phyloP scores from a whole-genome alignment of 2,113 vertebrate genomes.

The Daboia siamensis region DNA sequence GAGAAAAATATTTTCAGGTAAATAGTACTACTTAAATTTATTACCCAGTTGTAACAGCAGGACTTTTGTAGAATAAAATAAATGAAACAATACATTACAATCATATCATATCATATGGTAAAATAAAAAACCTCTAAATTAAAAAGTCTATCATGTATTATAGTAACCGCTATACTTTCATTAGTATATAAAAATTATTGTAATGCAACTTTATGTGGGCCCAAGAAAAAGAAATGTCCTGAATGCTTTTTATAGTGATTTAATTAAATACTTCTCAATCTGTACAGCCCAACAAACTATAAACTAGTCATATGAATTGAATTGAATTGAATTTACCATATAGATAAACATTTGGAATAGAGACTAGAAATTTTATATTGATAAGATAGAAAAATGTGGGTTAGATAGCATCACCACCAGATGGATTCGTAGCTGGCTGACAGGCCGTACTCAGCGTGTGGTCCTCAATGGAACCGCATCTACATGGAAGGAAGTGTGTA shows the following conservation, averaged over 20 bases:
- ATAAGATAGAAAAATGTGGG: too few relatives aligned
- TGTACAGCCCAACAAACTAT: not conserved
- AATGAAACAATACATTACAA: not conserved
- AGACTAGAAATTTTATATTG: not conserved
- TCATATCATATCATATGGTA: not conserved
- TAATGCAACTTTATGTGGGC: not conserved
- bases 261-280: not conserved
- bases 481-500: too few relatives aligned
- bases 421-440: too few relatives aligned
- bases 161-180: not conserved
- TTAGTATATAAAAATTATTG: not conserved
- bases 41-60: not conserved
- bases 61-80: not conserved
- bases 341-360: not conserved
- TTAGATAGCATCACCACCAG: too few relatives aligned
- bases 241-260: not conserved
- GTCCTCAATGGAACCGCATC: too few relatives aligned
- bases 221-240: not conserved
- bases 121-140: not conserved
- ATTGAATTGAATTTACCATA: not conserved
- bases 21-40: not conserved
- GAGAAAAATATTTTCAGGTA: not conserved
- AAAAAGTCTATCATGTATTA: not conserved
- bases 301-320: not conserved
- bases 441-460: too few relatives aligned